These are phyloP conservation scores for Beris morrisii DNA, from an alignment of 2,888 invertebrate species.

Conservation along the genomic window DNA sequence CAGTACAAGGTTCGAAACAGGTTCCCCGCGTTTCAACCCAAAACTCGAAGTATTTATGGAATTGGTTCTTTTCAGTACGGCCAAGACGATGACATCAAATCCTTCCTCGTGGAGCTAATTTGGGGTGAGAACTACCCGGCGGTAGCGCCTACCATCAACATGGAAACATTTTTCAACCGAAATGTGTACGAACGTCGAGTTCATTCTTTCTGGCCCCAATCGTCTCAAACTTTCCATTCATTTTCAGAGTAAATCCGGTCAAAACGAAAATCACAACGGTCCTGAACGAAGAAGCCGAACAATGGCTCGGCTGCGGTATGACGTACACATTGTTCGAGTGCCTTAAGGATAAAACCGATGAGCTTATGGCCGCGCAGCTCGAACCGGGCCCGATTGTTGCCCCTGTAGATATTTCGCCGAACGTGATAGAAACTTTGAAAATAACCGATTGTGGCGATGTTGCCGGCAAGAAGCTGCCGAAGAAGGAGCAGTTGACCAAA, in stretches of 20 bases:
- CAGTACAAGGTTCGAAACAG: conserved; percentile 79
- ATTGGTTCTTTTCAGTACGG: conserved; percentile 64
- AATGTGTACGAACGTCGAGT: conserved; percentile 70
- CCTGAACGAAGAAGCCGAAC: conserved; percentile 72
- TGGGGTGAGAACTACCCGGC: conserved; percentile 89
- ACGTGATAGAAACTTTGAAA: conserved; percentile 49
- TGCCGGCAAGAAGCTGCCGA: conserved; percentile 62
- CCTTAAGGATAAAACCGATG: conserved; percentile 77
- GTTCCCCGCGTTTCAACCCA: too few relatives aligned
- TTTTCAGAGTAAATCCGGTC: conserved; percentile 64
- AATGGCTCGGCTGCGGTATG: conserved; percentile 89
- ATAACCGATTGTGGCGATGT: conserved; percentile 51
- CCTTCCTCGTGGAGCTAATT: conserved; percentile 83
- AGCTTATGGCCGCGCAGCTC: conserved; percentile 72
- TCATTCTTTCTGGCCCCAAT: not conserved
- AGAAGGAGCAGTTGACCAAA: conserved; percentile 86
- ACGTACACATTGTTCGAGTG: conserved; percentile 92
- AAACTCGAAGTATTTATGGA: too few relatives aligned
- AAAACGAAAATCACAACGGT: conserved; percentile 69
- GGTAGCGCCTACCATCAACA: conserved; percentile 75
- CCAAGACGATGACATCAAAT: conserved; percentile 74
- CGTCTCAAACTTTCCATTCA: not conserved
- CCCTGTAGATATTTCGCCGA: conserved; percentile 43
- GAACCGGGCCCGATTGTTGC: conserved; percentile 50
- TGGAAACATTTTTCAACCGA: conserved; percentile 92